Conservation (phyloP, 1,140 invertebrate species). For the Drosophila asahinai region DNA sequence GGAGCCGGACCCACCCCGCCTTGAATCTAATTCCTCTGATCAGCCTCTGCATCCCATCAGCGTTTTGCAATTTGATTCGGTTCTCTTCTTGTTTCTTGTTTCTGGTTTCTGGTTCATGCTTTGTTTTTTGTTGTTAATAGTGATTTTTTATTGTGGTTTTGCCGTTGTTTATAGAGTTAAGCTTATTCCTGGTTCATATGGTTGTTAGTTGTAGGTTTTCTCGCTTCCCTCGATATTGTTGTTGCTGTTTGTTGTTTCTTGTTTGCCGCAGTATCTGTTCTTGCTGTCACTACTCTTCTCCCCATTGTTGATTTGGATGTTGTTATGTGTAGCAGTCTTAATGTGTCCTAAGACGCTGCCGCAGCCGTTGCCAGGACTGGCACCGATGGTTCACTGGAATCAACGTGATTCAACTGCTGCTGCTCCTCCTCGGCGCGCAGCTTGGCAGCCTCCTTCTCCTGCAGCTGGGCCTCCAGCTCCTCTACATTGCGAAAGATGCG, state of each 20-base stretch:
- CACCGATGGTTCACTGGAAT: constrained; percentile 52
- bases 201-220: constrained; percentile 38
- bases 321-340: constrained; percentile 45
- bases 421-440: constrained; percentile 71
- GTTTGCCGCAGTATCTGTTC: constrained; percentile 40
- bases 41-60: constrained; percentile 31
- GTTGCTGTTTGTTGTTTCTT: background rate
- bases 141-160: constrained; percentile 45
- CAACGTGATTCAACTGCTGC: constrained; percentile 72
- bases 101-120: constrained; percentile 24
- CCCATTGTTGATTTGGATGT: constrained; percentile 25
- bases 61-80: constrained; percentile 2
- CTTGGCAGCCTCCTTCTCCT: constrained; percentile 72
- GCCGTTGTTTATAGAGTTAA: constrained; percentile 57
- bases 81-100: constrained; percentile 24
- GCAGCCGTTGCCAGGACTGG: constrained; percentile 35
- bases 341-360: constrained; percentile 67
- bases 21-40: constrained; percentile 2
- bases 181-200: constrained; percentile 60
- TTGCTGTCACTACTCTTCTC: constrained; percentile 36
- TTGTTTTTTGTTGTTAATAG: constrained; percentile 49
- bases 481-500: constrained; percentile 87
- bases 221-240: constrained; percentile 44
- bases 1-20: background rate
- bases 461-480: constrained; percentile 72